Percentiles rank a stretch among this genome's conserved stretches.
Conservation (phyloP, 2,797 vertebrate genomes). For the Chelon auratus region DNA sequence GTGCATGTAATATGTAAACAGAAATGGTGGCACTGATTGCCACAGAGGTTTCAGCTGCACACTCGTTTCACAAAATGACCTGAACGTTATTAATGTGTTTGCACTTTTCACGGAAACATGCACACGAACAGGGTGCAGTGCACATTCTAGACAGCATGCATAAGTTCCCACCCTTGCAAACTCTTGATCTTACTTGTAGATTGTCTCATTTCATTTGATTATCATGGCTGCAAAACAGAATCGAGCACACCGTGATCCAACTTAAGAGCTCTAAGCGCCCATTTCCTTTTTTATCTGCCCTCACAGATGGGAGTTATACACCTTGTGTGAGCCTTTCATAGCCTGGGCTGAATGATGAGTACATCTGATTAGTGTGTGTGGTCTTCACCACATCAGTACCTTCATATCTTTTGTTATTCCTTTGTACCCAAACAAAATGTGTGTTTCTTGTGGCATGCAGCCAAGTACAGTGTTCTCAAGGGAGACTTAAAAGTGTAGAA, state of each 20-base stretch:
- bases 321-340: too few relatives aligned
- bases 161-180: too few relatives aligned
- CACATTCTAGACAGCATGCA: too few relatives aligned
- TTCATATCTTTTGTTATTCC: background rate
- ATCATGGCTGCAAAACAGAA: too few relatives aligned
- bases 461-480: background rate
- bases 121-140: background rate
- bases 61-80: constrained; percentile 7
- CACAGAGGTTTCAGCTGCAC: background rate
- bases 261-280: too few relatives aligned
- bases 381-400: background rate
- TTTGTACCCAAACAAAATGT: background rate
- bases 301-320: background rate
- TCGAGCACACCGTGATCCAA: too few relatives aligned
- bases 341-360: background rate
- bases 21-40: background rate
- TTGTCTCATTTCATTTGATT: too few relatives aligned
- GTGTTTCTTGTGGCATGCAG: background rate
- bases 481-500: too few relatives aligned
- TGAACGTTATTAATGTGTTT: constrained; percentile 10
- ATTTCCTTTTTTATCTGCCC: background rate
- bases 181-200: too few relatives aligned
- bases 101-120: constrained; percentile 2
- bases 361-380: background rate
- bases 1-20: background rate